phyloP scores from a whole-genome alignment of 2,113 vertebrate genomes.

The Patagioenas fasciata region DNA sequence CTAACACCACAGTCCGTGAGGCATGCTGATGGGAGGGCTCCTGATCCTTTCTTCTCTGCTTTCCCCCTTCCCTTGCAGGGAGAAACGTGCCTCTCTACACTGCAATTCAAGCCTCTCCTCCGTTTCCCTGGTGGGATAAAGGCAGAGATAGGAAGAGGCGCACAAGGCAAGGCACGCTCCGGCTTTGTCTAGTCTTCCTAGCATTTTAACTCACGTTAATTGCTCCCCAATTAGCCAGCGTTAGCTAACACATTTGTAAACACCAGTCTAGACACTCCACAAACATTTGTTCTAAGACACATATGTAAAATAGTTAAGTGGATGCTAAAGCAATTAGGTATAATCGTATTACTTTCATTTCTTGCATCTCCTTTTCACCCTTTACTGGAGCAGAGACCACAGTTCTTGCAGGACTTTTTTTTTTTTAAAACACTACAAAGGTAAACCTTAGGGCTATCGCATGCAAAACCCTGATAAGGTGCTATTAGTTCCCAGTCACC shows the following conservation, averaged over 20 bases:
- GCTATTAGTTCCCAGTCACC: slow-evolving; percentile 47
- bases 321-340: slow-evolving; percentile 52
- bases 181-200: slow-evolving; percentile 20
- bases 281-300: slow-evolving; percentile 58
- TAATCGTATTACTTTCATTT: slow-evolving; percentile 35
- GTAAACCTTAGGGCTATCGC: slow-evolving; percentile 55
- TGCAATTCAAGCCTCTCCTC: neutral
- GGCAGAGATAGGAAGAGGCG: neutral
- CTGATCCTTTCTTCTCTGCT: neutral
- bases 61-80: neutral
- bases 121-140: neutral
- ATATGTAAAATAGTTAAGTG: slow-evolving; percentile 43
- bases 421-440: slow-evolving; percentile 42
- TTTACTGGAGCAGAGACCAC: neutral
- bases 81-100: fast-evolving
- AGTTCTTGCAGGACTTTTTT: neutral
- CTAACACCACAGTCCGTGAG: fast-evolving
- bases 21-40: fast-evolving
- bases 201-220: slow-evolving; percentile 26
- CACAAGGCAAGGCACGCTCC: neutral
- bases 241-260: slow-evolving; percentile 48
- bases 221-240: slow-evolving; percentile 58
- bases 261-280: slow-evolving; percentile 42
- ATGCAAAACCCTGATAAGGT: slow-evolving; percentile 62
- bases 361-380: neutral